Evolutionary conservation across 2,797 vertebrate genomes (phyloP), one percentile per base, ranked within the genome.

Genomic region (Neosilurus hyrtlii): DNA sequence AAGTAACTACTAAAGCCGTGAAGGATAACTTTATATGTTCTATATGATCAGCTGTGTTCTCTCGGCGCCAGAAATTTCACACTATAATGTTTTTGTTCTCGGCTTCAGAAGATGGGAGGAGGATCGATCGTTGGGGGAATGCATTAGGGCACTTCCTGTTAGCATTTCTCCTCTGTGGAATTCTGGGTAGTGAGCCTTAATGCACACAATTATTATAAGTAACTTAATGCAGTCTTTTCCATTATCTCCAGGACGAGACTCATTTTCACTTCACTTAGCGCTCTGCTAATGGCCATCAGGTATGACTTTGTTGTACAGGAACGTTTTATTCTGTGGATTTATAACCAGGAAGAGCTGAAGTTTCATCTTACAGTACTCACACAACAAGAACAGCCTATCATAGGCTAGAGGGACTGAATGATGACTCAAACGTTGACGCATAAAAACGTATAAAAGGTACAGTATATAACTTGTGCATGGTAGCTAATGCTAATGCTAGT

Each of bases 71-170:
- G 62, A 30, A 15, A 22, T 70, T 62, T 71, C 37, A 15, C 56
- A 52, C 43, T 63, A 71, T 79, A 54, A 24, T 79, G 67, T 26
- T 79, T 83, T 37, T 24, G 24, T 52, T 1, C 20, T 52, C 20
- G 37, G n/a, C 57, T 65, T 20, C 12, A 62, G 59, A 76, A 83
- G 82, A 79, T 49, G 43, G 22, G 66, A 16, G 30, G 49, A 61
- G 6, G 6, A 73, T 83, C 82, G 82, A 83, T 83, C 82, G 9
- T 3, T 56, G 26, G 9, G 51, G 35, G 71, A 66, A 76, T 76
- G 63, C 83, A 84, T 81, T 84, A 84, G 71, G 63, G 62, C 71
- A 76, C 52, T 84, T 81, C 83, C 79, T 84, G 79, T 81, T 79
- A 84, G 79, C 62, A 43, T 75, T 81, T 76, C 79, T 76, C 63